Base-by-base conservation (phyloP, 2,113 vertebrate genomes). In the Plecturocebus donacophilus region DNA sequence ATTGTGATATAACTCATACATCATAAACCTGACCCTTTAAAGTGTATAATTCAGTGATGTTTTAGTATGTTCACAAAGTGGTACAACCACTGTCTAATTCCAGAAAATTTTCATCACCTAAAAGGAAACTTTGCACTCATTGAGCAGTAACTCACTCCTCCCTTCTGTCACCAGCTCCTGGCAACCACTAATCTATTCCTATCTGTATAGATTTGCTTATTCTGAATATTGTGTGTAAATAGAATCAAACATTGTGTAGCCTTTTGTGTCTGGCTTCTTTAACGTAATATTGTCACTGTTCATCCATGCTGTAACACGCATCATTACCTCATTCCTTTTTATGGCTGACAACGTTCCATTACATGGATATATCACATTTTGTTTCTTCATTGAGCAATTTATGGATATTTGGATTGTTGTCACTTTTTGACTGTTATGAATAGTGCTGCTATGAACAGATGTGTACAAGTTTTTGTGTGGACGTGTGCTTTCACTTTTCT, bases 401-500 rank as follows among this genome's bases (percentile, higher is more conserved):
- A 54, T 89, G 61, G 42, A 21, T 70, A 30, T 70, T 92, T 79
- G 58, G 32, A 25, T 73, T 90, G 85, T 56, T 95, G 93, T 80
- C 32, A 64, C 64, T 73, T 86, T 96, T 80, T 89, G 90, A 54
- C 64, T 85, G 27, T 76, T 47, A 54, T 27, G n/a, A 95, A 85
- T 92, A 66, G 80, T 75, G 61, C 4, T 88, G 16, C 71, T 80
- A 10, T 90, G 52, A 16, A 38, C 42, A 75, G 86, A 81, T 61
- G 64, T 89, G 25, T 79, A 35, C 68, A 85, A 25, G 40, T 75
- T 79, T 92, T 89, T 90, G 38, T 64, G 38, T 85, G 73, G 81
- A 75, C 19, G 25, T 76, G 35, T 14, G 40, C 88, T 90, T 96
- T 92, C 80, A 85, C n/a, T 89, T 91, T 35, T 95, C 49, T 64